Base-by-base conservation (phyloP, 2,797 vertebrate species). In the Varecia variegata region DNA sequence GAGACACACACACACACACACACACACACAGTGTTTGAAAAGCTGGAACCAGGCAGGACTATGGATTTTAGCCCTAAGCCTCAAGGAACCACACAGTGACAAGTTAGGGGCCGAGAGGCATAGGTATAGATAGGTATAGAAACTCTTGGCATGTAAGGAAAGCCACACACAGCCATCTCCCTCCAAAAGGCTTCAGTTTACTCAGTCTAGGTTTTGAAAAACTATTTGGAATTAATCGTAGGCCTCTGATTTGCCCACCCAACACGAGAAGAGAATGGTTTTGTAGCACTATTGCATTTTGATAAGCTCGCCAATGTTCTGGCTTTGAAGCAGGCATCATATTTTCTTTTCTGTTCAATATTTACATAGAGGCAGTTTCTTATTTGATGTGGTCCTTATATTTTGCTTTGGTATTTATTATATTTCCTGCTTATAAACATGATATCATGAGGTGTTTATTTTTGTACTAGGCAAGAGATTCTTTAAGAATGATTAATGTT, bases 381-480 rank as follows among this genome's bases (percentile, higher is more conserved):
- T 89, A 94, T 79, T 96, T 85, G 88, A 87, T 91, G 83, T 90
- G 68, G 30, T 80, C 73, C 45, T 95, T 94, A 52, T 56, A 85
- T 86, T 97, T 96, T 90, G 68, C 47, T 86, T 91, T 94, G 68
- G 54, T 94, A 96, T 96, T 97, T 94, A 56, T 97, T 96, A 82
- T 21, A 93, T 94, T 96, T 97, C 73, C 73, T 92, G 74, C 93
- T 92, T 88, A 58, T 88, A 97, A 96, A 88, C n/a, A 74, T 95
- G 89, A 67, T 95, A 95, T 73, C 68, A 40, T 74, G 73, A 93
- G 27, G 40, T 87, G 11, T 94, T 97, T 96, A 81, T 95, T 94
- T 90, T 97, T 94, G 90, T 94, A 92, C 54, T 60, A 96, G 73
- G 47, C 52, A 0, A 67, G 25, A 50, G 62, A 58, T 95, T 95